Base-by-base conservation (phyloP, 2,888 invertebrate species). In the Blera fallax region DNA sequence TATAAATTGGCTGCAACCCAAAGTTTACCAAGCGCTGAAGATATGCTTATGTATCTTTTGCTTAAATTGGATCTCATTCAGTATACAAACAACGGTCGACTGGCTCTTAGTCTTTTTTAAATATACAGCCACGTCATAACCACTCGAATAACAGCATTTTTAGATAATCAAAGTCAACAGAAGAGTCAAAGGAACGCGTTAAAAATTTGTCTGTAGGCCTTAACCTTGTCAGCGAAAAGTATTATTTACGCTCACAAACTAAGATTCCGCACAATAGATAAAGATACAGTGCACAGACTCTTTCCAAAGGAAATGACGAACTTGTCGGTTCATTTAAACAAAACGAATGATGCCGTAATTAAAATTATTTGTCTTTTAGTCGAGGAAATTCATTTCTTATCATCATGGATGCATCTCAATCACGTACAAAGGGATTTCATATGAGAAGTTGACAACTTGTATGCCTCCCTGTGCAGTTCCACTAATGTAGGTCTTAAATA, bases 241-340 rank as follows among this genome's bases (percentile, higher is more conserved):
- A 37, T n/a, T 70, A 16, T 72, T 64, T 64, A 64, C 27, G 16
- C 21, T 3, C n/a, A 18, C 50, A 24, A 7, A 40, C 50, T 40
- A 43, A 52, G 69, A 73, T 73, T 64, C 60, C 37, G 24, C 67
- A 37, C 14, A 32, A 50, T n/a, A 60, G 60, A 72, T 72, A 62
- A 60, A 60, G 16, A 64, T 48, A 4, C 21, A 21, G 10, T 32
- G 4, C 24, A 24, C 24, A 64, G 16, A 29, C 27, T 43, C 11
- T 27, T 14, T 34, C 54, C 27, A 16, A 48, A 45, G 52, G 29
- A 52, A 52, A 27, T 52, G 52, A 21, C 32, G 16, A 60, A 48
- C n/a, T 40, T 37, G 50, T 40, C 48, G 34, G 29, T 32, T 32
- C 7, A 21, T 32, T 14, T 37, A 16, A 69, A 45, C 43, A 58